Percentiles rank a stretch among this genome's conserved stretches.
Evolutionary conservation across 1,140 invertebrate genomes (phyloP).

Genomic region (Heliconius melpomene): DNA sequence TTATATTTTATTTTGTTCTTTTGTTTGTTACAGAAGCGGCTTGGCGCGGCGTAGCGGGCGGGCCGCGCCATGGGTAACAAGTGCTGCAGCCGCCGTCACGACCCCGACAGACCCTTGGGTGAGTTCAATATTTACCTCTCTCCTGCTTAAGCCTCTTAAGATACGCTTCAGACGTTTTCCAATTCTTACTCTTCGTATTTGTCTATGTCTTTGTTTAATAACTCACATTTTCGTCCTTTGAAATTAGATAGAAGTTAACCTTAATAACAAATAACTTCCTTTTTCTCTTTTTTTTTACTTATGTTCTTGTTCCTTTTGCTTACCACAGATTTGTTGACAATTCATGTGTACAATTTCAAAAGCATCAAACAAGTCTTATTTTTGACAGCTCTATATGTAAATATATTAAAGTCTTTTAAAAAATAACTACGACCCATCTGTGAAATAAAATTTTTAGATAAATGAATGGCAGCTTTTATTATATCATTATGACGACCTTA

Average conservation of each 20-base stretch:
- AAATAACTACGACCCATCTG: too few species aligned
- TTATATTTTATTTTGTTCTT: conserved; percentile 12
- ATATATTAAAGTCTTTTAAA: too few species aligned
- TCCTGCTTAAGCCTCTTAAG: conserved; percentile 17
- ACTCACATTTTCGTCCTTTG: too few species aligned
- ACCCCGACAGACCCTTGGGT: conserved; percentile 84
- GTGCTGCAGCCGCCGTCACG: conserved; percentile 88
- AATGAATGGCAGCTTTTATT: not conserved
- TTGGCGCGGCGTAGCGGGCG: conserved; percentile 75
- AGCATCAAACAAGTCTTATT: too few species aligned
- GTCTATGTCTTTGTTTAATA: not conserved
- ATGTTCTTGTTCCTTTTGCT: too few species aligned
- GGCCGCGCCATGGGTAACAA: conserved; percentile 83
- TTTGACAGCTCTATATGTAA: too few species aligned
- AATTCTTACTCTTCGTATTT: not conserved
- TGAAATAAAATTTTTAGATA: not conserved
- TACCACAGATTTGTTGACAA: too few species aligned
- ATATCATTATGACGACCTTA: not conserved
- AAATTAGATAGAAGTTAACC: too few species aligned
- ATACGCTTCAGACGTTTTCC: conserved; percentile 16
- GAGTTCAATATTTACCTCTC: conserved; percentile 45
- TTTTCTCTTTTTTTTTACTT: too few species aligned
- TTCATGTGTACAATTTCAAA: too few species aligned
- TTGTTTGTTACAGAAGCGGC: conserved; percentile 57
- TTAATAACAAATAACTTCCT: too few species aligned